Conservation (phyloP, 2,797 vertebrate genomes). For the Triplophysa yarkandensis region DNA sequence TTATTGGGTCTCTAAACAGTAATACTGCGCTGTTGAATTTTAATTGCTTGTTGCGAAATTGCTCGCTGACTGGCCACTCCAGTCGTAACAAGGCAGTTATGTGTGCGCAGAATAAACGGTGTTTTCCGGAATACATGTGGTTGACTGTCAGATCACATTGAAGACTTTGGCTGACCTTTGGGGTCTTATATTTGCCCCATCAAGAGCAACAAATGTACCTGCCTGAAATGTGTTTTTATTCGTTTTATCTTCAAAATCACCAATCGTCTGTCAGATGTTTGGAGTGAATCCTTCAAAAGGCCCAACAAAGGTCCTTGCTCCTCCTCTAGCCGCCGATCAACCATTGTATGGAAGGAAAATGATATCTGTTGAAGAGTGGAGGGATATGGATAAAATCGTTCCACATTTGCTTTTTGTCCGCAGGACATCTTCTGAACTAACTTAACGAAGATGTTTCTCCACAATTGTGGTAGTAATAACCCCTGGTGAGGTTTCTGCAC, state of each 20-base stretch:
- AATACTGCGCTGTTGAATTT: conserved; percentile 44
- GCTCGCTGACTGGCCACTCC: conserved; percentile 27
- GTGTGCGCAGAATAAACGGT: conserved; percentile 33
- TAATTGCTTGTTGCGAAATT: conserved; percentile 42
- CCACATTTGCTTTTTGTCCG: conserved; percentile 39
- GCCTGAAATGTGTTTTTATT: conserved; percentile 12
- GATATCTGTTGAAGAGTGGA: conserved; percentile 41
- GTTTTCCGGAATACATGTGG: neutral
- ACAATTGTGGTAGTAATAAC: conserved; percentile 43
- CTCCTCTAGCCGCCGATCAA: conserved; percentile 23
- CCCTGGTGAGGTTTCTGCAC: conserved; percentile 30
- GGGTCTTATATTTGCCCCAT: conserved; percentile 18
- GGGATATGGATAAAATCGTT: conserved; percentile 38
- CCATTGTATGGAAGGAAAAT: conserved; percentile 29
- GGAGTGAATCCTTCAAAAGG: conserved; percentile 44
- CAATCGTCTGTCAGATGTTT: conserved; percentile 22
- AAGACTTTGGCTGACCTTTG: neutral
- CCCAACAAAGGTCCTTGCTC: conserved; percentile 5
- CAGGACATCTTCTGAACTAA: conserved; percentile 44
- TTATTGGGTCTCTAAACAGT: conserved; percentile 48
- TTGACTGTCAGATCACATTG: conserved; percentile 24
- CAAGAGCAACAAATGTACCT: conserved; percentile 14
- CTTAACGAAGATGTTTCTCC: conserved; percentile 32
- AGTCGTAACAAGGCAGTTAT: conserved; percentile 28
- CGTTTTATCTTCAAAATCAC: neutral